These are phyloP conservation scores for Helobdella robusta DNA, from an alignment of 2,888 invertebrate species.

Conservation along the genomic window DNA sequence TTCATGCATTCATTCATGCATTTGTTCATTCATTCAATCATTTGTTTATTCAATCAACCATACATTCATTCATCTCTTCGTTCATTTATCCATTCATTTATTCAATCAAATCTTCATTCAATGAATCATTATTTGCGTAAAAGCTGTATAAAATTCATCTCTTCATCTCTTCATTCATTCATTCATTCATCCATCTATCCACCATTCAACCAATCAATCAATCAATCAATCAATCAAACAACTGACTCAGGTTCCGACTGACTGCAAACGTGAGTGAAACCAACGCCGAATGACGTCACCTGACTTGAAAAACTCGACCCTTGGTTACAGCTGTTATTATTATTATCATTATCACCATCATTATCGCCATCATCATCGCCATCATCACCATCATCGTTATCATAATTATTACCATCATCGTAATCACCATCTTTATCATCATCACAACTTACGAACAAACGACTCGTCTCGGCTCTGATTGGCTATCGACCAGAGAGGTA, in stretches of 20 bases:
- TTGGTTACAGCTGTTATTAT: background rate
- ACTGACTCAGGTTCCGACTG: constrained; percentile 1
- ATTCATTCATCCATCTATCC: constrained; percentile 9
- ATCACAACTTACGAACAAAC: constrained; percentile 31
- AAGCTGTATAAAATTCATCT: no score
- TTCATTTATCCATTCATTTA: no score
- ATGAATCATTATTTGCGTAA: no score
- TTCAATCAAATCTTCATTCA: no score
- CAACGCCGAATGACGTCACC: background rate
- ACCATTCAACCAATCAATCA: background rate
- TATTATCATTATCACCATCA: constrained; percentile 13
- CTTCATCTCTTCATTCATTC: no score
- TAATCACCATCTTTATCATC: background rate
- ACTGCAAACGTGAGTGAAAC: background rate
- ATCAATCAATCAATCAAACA: background rate
- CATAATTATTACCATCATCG: background rate
- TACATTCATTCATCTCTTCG: no score
- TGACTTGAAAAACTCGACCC: background rate
- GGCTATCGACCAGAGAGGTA: constrained; percentile 37
- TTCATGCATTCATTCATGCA: no score
- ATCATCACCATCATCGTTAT: constrained; percentile 16
- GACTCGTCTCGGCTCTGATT: constrained; percentile 39
- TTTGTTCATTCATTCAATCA: no score
- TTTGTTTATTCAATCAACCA: no score
- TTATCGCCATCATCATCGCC: constrained; percentile 1